A percentile compares a stretch with the other conserved stretches of the same genome.
Evolutionary conservation across 2,888 invertebrate genomes (phyloP).

Genomic region (Aporophyla lueneburgensis): DNA sequence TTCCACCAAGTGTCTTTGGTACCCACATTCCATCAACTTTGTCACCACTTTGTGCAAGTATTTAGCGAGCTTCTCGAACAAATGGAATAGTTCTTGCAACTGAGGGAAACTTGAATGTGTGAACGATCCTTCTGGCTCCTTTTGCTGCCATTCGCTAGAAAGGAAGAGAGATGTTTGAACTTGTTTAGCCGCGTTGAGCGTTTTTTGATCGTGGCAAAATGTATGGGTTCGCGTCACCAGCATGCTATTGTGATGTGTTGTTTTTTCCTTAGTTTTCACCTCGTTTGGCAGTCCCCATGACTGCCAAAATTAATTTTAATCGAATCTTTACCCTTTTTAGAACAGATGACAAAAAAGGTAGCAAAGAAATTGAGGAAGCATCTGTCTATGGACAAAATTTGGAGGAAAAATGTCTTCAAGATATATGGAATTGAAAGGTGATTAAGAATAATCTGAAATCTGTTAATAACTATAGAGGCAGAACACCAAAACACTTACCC

Average conservation of each 20-base stretch:
- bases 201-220: background rate
- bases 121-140: slow-evolving; percentile 84
- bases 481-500: slow-evolving; percentile 77
- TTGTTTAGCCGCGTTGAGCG: background rate
- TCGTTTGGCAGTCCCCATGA: no score
- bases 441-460: no score
- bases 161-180: slow-evolving; percentile 45
- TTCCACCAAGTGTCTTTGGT: slow-evolving; percentile 92
- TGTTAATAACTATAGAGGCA: background rate
- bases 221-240: no score
- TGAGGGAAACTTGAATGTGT: slow-evolving; percentile 91
- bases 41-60: slow-evolving; percentile 92
- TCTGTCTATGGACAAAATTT: no score
- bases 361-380: background rate
- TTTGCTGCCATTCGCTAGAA: slow-evolving; percentile 91
- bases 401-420: no score
- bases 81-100: slow-evolving; percentile 91
- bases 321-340: no score
- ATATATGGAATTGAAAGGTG: no score
- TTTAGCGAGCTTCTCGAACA: slow-evolving; percentile 91
- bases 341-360: background rate
- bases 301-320: no score
- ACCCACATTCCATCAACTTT: slow-evolving; percentile 92
- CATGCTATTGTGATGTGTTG: no score
- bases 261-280: no score